Percentiles rank a stretch among this genome's conserved stretches.
These are phyloP conservation scores for Noctilio leporinus DNA, from an alignment of 2,113 vertebrate genomes.

Conservation along the genomic window DNA sequence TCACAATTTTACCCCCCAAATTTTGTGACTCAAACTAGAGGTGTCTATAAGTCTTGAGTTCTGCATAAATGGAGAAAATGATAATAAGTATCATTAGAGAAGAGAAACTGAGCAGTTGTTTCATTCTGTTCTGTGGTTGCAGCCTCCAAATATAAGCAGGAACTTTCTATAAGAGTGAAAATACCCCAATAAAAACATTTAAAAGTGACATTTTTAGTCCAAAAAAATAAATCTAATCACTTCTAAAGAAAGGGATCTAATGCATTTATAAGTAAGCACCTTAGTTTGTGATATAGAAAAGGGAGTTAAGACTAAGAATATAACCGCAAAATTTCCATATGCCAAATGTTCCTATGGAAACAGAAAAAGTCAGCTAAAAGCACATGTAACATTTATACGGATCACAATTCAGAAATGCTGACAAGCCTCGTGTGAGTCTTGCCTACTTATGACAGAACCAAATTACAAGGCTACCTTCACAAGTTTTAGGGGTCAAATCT, in stretches of 20 bases:
- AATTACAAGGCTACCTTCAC: not conserved
- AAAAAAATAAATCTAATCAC: not conserved
- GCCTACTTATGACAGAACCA: not conserved
- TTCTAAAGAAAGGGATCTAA: not conserved
- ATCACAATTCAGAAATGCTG: not conserved
- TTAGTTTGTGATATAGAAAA: not conserved
- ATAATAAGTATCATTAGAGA: slow-evolving; percentile 41
- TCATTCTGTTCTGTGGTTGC: slow-evolving; percentile 3
- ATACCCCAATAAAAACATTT: slow-evolving; percentile 6
- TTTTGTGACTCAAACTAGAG: slow-evolving; percentile 4
- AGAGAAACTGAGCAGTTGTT: not conserved
- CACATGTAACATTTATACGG: not conserved
- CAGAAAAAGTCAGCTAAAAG: not conserved
- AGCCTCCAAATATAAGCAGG: not conserved
- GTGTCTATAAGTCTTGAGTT: slow-evolving; percentile 38
- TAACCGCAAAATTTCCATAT: not conserved
- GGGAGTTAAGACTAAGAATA: not conserved
- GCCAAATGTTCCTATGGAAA: not conserved
- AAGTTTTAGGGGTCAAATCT: not conserved
- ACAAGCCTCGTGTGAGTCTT: not conserved
- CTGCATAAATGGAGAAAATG: slow-evolving; percentile 31
- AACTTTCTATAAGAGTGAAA: slow-evolving; percentile 16
- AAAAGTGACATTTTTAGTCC: not conserved
- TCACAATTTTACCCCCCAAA: slow-evolving; percentile 32
- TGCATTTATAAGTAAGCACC: not conserved